phyloP scores from a whole-genome alignment of 1,140 invertebrate species.

The Anoplophora glabripennis region DNA sequence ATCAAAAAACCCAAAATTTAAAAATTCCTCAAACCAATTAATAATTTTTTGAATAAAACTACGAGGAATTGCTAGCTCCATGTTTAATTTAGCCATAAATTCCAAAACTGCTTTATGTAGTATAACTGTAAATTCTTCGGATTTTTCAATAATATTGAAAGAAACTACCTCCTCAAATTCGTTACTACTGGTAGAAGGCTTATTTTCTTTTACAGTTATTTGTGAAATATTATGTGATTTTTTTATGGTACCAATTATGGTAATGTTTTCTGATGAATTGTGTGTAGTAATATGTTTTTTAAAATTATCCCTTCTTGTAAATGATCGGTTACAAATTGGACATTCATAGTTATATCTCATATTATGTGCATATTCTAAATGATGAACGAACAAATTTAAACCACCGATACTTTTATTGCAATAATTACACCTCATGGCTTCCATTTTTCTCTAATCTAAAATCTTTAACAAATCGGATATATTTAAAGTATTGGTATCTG shows the following conservation, averaged over 20 bases:
- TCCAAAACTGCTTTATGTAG: not conserved
- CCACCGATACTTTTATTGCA: not conserved
- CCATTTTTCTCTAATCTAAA: too few relatives aligned
- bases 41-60: constrained; percentile 5
- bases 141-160: too few relatives aligned
- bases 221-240: too few relatives aligned
- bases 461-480: too few relatives aligned
- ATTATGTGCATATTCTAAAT: constrained; percentile 9
- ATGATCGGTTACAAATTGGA: constrained; percentile 6
- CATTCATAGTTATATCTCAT: constrained; percentile 7
- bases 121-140: not conserved
- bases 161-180: too few relatives aligned
- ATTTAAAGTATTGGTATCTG: too few relatives aligned
- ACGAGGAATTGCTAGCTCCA: constrained; percentile 6
- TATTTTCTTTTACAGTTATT: too few relatives aligned
- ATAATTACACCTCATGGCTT: not conserved
- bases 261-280: too few relatives aligned
- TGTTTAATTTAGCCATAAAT: constrained; percentile 2
- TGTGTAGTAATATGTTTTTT: constrained; percentile 1
- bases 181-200: too few relatives aligned
- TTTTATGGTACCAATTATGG: too few relatives aligned
- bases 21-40: constrained; percentile 1
- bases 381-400: constrained; percentile 3
- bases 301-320: constrained; percentile 9
- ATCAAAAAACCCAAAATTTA: constrained; percentile 7